phyloP scores from a whole-genome alignment of 1,140 invertebrate species.

The Leucophenga varia region DNA sequence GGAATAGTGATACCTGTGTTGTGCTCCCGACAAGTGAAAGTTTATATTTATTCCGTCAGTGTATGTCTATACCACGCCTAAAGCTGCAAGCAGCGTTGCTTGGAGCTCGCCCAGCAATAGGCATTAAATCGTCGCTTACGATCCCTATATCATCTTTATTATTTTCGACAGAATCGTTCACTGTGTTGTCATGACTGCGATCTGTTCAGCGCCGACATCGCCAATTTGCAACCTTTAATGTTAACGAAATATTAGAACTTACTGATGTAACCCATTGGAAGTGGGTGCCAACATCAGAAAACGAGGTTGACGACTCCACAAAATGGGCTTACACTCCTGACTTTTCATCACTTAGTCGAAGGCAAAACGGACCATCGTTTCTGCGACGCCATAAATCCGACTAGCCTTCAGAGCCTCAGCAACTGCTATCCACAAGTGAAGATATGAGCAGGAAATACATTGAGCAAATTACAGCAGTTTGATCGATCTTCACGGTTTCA shows the following conservation, averaged over 20 bases:
- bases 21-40: slow-evolving; percentile 47
- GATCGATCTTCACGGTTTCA: too few species aligned
- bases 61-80: slow-evolving; percentile 44
- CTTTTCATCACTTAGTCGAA: too few species aligned
- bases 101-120: too few species aligned
- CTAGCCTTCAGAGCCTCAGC: neutral
- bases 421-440: neutral
- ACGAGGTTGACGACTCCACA: too few species aligned
- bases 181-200: slow-evolving; percentile 22
- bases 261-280: slow-evolving; percentile 35
- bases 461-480: too few species aligned
- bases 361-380: neutral
- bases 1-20: slow-evolving; percentile 39
- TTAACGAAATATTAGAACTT: slow-evolving; percentile 14
- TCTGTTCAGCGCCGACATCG: slow-evolving; percentile 16
- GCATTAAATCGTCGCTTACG: slow-evolving; percentile 26
- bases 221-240: too few species aligned
- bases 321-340: slow-evolving; percentile 10
- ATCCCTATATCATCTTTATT: neutral
- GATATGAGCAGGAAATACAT: neutral
- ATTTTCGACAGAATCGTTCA: slow-evolving; percentile 20
- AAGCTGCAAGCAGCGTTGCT: slow-evolving; percentile 54
- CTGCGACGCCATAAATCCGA: neutral
- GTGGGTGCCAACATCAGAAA: slow-evolving; percentile 26
- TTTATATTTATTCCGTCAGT: too few species aligned